These are phyloP conservation scores for Thymelicus sylvestris DNA, from an alignment of 2,888 invertebrate genomes.

Conservation along the genomic window DNA sequence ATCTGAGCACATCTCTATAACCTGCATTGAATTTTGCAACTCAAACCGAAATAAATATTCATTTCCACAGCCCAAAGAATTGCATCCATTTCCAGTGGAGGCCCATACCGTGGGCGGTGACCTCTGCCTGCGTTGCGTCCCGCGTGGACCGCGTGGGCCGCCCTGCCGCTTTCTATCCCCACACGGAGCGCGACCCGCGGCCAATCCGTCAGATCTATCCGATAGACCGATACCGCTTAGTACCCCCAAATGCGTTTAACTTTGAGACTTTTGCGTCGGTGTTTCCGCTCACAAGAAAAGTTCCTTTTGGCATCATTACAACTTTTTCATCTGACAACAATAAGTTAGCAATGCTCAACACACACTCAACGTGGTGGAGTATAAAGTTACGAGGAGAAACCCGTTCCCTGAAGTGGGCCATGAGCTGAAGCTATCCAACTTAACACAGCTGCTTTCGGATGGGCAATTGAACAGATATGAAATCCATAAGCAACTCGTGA, in stretches of 20 bases:
- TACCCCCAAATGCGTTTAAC: constrained; percentile 19
- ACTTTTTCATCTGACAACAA: no score
- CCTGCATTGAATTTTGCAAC: not conserved
- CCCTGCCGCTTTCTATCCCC: constrained; percentile 27
- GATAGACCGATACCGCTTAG: constrained; percentile 8
- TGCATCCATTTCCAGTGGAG: no score
- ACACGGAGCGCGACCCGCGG: not conserved
- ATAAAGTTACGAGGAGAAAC: no score
- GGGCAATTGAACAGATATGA: no score
- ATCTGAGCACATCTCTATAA: no score
- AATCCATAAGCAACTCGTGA: no score
- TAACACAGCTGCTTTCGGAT: no score
- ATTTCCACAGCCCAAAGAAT: constrained; percentile 4
- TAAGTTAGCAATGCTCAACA: no score
- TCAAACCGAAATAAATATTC: not conserved
- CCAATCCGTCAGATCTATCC: constrained; percentile 14
- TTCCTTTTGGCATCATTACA: not conserved
- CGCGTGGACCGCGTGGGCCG: constrained; percentile 31
- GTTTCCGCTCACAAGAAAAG: constrained; percentile 8
- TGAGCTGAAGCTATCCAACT: no score
- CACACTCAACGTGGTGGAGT: no score
- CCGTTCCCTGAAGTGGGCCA: no score
- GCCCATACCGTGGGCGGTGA: constrained; percentile 29
- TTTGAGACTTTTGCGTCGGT: constrained; percentile 25
- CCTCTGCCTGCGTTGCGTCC: constrained; percentile 11